phyloP scores from a whole-genome alignment of 2,888 invertebrate species.

The Acleris sparsana region DNA sequence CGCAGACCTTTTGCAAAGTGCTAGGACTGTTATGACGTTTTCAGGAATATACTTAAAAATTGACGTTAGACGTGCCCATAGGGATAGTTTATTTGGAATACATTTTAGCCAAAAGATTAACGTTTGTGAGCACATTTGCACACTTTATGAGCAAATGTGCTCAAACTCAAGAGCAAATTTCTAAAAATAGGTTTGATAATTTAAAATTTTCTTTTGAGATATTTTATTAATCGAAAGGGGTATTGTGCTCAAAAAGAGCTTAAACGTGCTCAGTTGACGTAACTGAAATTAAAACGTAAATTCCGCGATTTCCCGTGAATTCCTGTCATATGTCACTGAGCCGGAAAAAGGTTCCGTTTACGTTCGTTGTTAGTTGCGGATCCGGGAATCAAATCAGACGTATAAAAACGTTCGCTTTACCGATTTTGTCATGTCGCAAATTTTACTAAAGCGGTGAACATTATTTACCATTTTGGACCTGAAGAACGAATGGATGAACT shows the following conservation, averaged over 20 bases:
- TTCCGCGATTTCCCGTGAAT: conserved; percentile 2
- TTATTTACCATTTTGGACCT: no score
- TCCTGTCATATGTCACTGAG: conserved; percentile 22
- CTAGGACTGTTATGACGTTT: no score
- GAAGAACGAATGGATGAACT: no score
- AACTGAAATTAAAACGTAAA: conserved; percentile 12
- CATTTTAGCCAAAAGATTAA: no score
- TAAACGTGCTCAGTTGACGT: conserved; percentile 1
- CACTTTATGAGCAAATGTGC: background rate
- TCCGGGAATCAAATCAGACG: conserved; percentile 21
- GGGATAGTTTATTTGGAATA: no score
- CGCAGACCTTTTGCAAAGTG: no score
- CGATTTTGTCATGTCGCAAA: conserved; percentile 2
- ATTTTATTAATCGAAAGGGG: background rate
- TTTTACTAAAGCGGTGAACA: background rate
- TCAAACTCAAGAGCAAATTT: no score
- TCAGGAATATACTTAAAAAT: no score
- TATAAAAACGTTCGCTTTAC: conserved; percentile 11
- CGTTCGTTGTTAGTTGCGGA: conserved; percentile 19
- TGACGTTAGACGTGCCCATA: no score
- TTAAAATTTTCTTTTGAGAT: background rate
- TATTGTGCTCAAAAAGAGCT: background rate
- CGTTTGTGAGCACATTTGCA: background rate
- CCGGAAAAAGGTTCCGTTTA: conserved; percentile 32
- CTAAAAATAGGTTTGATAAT: no score